A percentile compares a stretch with the other conserved stretches of the same genome.
Conservation (phyloP, 2,888 invertebrate genomes). For the Chrysolina oricalcia region DNA sequence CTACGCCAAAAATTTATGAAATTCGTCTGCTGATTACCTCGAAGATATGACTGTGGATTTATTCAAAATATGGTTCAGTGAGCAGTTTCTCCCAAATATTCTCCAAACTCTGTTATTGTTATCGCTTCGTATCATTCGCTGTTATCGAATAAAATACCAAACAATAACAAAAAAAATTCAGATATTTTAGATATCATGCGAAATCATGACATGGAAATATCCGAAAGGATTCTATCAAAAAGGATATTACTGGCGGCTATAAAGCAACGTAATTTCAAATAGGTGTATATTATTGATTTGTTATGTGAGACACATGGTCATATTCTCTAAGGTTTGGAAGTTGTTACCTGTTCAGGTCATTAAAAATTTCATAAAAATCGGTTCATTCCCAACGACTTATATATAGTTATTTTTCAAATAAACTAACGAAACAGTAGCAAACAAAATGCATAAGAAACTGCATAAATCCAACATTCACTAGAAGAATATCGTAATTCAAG, state of each 20-base stretch:
- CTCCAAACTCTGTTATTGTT: slow-evolving; percentile 47
- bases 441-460: no score
- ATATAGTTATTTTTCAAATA: no score
- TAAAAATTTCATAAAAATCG: no score
- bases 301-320: slow-evolving; percentile 28
- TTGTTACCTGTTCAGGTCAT: no score
- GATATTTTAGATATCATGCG: no score
- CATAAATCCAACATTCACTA: no score
- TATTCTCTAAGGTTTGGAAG: slow-evolving; percentile 41
- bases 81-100: slow-evolving; percentile 46
- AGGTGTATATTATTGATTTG: slow-evolving; percentile 36
- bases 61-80: slow-evolving; percentile 47
- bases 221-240: slow-evolving; percentile 22
- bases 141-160: no score
- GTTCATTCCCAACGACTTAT: no score
- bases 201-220: slow-evolving; percentile 1
- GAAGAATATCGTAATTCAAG: no score
- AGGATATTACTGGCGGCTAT: slow-evolving; percentile 28
- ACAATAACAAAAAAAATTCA: no score
- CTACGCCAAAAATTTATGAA: slow-evolving; percentile 36
- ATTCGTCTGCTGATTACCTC: slow-evolving; percentile 47
- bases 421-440: no score
- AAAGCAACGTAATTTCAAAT: slow-evolving; percentile 34
- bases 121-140: slow-evolving; percentile 39
- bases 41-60: slow-evolving; percentile 31